Conservation (phyloP, 2,797 vertebrate species). For the Acestrorhynchus altus region DNA sequence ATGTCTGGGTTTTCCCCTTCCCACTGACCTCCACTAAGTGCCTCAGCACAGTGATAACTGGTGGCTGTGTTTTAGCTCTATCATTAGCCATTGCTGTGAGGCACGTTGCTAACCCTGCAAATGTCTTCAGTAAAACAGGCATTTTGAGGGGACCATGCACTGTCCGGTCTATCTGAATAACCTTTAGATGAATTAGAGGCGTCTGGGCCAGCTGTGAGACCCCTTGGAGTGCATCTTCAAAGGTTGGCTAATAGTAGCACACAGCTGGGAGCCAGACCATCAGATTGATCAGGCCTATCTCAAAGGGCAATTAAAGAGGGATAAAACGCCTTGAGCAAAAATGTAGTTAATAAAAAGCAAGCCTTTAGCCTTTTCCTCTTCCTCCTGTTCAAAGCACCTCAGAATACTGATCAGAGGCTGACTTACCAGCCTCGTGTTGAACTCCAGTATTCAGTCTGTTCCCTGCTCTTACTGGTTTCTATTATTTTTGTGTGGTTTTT, state of each 20-base stretch:
- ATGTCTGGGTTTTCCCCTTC: slow-evolving; percentile 22
- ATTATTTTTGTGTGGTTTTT: background rate
- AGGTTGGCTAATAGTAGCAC: slow-evolving; percentile 59
- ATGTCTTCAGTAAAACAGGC: slow-evolving; percentile 42
- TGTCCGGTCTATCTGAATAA: slow-evolving; percentile 64
- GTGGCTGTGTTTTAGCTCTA: slow-evolving; percentile 36
- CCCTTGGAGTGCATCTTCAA: slow-evolving; percentile 62
- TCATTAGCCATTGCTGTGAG: slow-evolving; percentile 20
- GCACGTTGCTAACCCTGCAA: slow-evolving; percentile 19
- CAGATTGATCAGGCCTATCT: slow-evolving; percentile 66
- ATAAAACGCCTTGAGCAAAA: slow-evolving; percentile 59
- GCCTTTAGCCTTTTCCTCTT: slow-evolving; percentile 44
- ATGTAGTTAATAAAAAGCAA: slow-evolving; percentile 48
- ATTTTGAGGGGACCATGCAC: slow-evolving; percentile 50
- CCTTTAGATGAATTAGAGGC: slow-evolving; percentile 68
- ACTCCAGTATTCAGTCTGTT: slow-evolving; percentile 3
- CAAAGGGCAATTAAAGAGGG: slow-evolving; percentile 66
- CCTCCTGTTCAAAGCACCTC: slow-evolving; percentile 22
- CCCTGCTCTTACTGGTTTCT: slow-evolving; percentile 9
- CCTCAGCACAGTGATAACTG: slow-evolving; percentile 49
- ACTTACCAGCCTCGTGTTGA: slow-evolving; percentile 29
- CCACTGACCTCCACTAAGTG: slow-evolving; percentile 56
- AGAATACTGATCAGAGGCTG: slow-evolving; percentile 47
- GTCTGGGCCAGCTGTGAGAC: slow-evolving; percentile 49
- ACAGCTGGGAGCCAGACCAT: slow-evolving; percentile 58